Conservation (phyloP, 1,140 invertebrate species). For the Muscidifurax raptorellus region DNA sequence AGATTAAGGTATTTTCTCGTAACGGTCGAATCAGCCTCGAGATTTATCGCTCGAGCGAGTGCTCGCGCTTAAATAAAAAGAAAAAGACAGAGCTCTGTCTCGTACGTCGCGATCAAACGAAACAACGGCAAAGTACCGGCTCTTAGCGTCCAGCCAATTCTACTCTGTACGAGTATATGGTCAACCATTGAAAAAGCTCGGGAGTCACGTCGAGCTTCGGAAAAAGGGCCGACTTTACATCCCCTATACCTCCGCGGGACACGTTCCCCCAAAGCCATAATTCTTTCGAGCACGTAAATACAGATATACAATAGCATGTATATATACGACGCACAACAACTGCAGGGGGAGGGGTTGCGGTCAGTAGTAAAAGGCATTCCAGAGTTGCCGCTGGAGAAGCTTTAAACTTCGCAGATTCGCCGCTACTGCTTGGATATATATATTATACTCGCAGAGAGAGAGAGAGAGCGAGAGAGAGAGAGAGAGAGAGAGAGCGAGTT, state of each 20-base stretch:
- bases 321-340: neutral
- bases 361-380: constrained; percentile 20
- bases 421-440: neutral
- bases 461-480: too few species aligned
- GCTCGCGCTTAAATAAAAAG: too few species aligned
- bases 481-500: neutral
- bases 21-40: neutral
- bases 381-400: neutral
- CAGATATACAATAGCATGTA: neutral
- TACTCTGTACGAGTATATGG: neutral
- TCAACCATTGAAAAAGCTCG: neutral
- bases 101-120: neutral
- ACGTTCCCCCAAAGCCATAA: neutral
- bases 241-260: neutral
- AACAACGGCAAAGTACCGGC: neutral
- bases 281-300: neutral
- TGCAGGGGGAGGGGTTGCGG: neutral
- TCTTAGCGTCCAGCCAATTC: neutral
- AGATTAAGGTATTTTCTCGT: neutral
- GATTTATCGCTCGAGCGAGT: neutral
- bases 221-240: neutral
- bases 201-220: constrained; percentile 4
- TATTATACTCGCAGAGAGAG: too few species aligned
- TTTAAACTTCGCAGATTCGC: neutral
- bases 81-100: neutral